Percentiles rank a stretch among this genome's conserved stretches.
phyloP scores from a whole-genome alignment of 2,113 vertebrate genomes.

The Scatophagus argus region DNA sequence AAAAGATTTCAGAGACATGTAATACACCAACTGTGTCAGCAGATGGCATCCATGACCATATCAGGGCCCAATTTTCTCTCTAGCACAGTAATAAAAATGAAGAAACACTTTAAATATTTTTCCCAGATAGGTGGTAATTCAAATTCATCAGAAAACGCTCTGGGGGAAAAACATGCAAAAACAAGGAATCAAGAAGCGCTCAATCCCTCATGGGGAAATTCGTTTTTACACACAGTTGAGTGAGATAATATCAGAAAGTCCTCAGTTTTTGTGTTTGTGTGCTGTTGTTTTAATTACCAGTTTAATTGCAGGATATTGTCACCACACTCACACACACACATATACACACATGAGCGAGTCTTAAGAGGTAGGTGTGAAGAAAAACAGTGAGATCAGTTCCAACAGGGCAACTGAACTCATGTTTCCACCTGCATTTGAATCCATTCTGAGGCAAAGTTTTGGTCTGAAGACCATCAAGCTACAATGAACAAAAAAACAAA shows the following conservation, averaged over 20 bases:
- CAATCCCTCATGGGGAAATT: neutral
- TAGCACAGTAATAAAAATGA: neutral
- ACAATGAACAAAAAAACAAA: neutral
- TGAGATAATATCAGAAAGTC: neutral
- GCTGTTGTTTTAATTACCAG: neutral
- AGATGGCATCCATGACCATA: constrained; percentile 67
- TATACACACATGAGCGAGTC: neutral
- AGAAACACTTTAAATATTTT: neutral
- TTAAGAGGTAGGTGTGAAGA: neutral
- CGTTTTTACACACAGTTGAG: neutral
- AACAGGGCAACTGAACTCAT: neutral
- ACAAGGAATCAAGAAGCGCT: neutral
- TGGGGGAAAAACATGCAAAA: neutral
- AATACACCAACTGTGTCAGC: constrained; percentile 59
- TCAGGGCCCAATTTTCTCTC: neutral
- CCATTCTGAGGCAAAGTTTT: neutral
- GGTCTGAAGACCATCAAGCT: neutral
- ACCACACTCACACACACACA: too few species aligned
- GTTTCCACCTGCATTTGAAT: neutral
- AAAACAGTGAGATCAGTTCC: neutral
- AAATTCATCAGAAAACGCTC: neutral
- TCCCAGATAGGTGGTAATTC: neutral
- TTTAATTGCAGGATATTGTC: neutral
- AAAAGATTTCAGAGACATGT: constrained; percentile 21
- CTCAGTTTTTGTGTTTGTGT: neutral